phyloP scores from a whole-genome alignment of 2,113 vertebrate genomes.

The Callionymus lyra region DNA sequence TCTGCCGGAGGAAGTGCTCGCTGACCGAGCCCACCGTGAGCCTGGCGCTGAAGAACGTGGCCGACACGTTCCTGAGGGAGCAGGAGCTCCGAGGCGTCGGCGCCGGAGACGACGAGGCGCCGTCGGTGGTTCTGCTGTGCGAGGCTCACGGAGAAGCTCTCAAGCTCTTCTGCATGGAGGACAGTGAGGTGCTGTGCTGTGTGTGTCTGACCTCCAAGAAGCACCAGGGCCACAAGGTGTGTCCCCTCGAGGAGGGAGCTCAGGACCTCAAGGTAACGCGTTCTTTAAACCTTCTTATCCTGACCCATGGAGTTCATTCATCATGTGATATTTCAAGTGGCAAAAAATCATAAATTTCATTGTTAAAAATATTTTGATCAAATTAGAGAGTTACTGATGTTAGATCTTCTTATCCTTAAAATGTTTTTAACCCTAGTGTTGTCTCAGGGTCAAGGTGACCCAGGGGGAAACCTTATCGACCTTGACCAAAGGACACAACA shows the following conservation, averaged over 20 bases:
- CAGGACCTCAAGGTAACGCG: constrained; percentile 67
- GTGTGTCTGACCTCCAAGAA: constrained; percentile 71
- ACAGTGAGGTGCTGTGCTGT: constrained; percentile 65
- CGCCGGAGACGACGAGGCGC: background rate
- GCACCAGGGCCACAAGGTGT: constrained; percentile 64
- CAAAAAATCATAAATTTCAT: no score
- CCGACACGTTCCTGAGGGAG: constrained; percentile 60
- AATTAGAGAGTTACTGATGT: no score
- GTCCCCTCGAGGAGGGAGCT: constrained; percentile 66
- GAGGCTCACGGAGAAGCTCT: constrained; percentile 54
- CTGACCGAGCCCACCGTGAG: constrained; percentile 65
- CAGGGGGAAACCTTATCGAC: no score
- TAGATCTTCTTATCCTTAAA: no score
- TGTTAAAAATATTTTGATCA: no score
- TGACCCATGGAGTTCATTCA: no score
- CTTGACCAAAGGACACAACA: no score
- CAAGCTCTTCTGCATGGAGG: constrained; percentile 69
- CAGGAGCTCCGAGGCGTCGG: constrained; percentile 13
- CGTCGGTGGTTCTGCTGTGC: constrained; percentile 40
- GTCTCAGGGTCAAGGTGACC: no score
- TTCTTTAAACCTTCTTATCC: no score
- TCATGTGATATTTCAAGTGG: no score
- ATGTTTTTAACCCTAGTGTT: no score
- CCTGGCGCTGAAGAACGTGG: constrained; percentile 67
- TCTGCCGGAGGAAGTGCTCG: constrained; percentile 63